Evolutionary conservation across 2,797 vertebrate species (phyloP).

Genomic region (Adelosebastes latens): DNA sequence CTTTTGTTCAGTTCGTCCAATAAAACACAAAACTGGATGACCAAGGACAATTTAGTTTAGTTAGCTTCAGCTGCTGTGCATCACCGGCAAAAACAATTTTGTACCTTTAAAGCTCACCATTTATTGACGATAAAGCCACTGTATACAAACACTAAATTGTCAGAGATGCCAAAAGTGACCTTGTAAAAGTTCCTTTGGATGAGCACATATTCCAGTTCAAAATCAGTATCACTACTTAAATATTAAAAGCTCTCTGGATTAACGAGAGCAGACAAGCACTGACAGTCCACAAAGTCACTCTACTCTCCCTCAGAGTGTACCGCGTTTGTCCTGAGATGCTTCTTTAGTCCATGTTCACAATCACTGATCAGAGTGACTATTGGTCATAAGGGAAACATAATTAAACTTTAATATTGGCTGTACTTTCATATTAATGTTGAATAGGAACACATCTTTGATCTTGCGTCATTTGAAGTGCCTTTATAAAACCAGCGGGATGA

Average conservation of each 20-base stretch:
- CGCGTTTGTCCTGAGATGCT: background rate
- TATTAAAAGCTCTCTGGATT: constrained; percentile 13
- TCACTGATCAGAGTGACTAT: constrained; percentile 2
- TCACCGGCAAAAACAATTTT: background rate
- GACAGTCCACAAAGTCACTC: constrained; percentile 18
- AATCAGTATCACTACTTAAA: constrained; percentile 1
- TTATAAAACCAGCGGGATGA: constrained; percentile 20
- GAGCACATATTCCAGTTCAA: background rate
- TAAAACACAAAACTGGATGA: constrained; percentile 14
- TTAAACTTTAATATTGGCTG: constrained; percentile 22
- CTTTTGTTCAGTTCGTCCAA: constrained; percentile 13
- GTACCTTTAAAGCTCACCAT: background rate
- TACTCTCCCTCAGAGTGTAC: background rate
- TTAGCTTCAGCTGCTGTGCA: background rate
- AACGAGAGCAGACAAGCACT: background rate
- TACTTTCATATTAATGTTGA: constrained; percentile 16
- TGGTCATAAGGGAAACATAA: constrained; percentile 12
- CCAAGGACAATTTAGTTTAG: constrained; percentile 11
- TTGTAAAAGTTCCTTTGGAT: constrained; percentile 8
- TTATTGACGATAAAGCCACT: background rate
- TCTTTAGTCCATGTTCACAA: background rate
- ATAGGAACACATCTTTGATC: constrained; percentile 30
- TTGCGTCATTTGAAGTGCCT: background rate
- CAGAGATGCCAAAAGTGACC: constrained; percentile 12
- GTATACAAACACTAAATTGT: background rate